Base-by-base conservation (phyloP, 2,113 vertebrate species). In the Cyanocitta stelleri region DNA sequence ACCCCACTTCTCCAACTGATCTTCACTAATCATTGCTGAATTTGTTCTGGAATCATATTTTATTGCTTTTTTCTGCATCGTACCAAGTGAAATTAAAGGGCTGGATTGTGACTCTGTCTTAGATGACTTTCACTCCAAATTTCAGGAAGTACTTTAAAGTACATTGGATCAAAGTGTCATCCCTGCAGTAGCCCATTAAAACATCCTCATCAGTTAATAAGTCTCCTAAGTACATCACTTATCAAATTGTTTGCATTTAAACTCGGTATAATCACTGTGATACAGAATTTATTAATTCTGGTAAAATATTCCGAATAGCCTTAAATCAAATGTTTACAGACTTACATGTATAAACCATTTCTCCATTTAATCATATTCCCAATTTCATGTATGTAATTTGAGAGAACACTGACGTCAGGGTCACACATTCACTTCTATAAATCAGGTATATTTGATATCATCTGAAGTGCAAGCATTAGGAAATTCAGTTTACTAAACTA, bases 61-160 rank as follows among this genome's bases (percentile, higher is more conserved):
- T 59, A 20, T 41, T 24, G 37, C 4, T 2, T 5, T 16, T 71
- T 87, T 24, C 7, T 46, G 4, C 4, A 27, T 51, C 1, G 0
- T 46, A 13, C 37, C 16, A 30, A 49, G 13, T 30, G 29, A 37
- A 67, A 35, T 49, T 48, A 44, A 76, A 80, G 8, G 18, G 7
- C 16, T 72, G 13, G 6, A 73, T 2, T 33, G 12, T 84, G n/a
- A 39, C 11, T 11, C 11, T 58, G 9, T 54, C 19, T 24, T 84
- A 59, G 43, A 39, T 54, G 7, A 55, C 9, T 73, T 68, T 43
- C 33, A 46, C 3, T 55, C 44, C 32, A 55, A 94, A 81, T 41
- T 88, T 88, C 23, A 33, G 11, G 39, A 55, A 41, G 26, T 55
- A 32, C 20, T 66, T 84, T 14, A 26, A 80, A 76, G 17, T 27